These are phyloP conservation scores for Orius insidiosus DNA, from an alignment of 1,140 invertebrate species.

Conservation along the genomic window DNA sequence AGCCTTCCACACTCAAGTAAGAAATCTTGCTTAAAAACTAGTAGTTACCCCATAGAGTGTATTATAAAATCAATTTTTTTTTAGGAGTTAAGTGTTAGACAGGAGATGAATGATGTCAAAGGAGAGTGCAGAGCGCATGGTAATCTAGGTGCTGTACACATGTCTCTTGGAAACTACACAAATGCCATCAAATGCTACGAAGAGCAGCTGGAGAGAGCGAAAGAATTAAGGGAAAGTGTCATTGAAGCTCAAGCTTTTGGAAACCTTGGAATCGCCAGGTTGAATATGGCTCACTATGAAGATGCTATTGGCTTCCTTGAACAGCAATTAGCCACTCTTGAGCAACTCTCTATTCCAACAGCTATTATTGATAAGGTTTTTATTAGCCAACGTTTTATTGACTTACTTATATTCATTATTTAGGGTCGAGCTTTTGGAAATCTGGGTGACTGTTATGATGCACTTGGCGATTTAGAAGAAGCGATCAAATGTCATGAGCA, in stretches of 20 bases:
- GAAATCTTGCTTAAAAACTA: constrained; percentile 21
- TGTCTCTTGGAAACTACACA: constrained; percentile 73
- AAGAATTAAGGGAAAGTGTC: constrained; percentile 70
- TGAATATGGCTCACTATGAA: constrained; percentile 90
- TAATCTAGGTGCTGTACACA: constrained; percentile 74
- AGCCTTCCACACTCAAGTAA: constrained; percentile 66
- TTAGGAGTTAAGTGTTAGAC: constrained; percentile 64
- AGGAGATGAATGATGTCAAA: constrained; percentile 67
- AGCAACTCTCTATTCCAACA: constrained; percentile 50
- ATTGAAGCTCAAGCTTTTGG: constrained; percentile 86
- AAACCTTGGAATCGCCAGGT: constrained; percentile 66
- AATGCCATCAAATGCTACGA: constrained; percentile 90
- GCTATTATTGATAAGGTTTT: constrained; percentile 52
- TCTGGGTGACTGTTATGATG: constrained; percentile 86
- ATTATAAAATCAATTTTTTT: too few species aligned
- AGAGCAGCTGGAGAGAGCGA: constrained; percentile 81
- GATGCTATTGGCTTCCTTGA: constrained; percentile 89
- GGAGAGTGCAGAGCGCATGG: constrained; percentile 80
- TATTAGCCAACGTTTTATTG: neutral
- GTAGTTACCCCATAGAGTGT: too few species aligned
- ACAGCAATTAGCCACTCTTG: constrained; percentile 77
- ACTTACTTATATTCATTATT: constrained; percentile 27
- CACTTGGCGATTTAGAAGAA: constrained; percentile 80
- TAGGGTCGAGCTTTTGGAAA: constrained; percentile 69
- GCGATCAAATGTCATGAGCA: constrained; percentile 87